These are phyloP conservation scores for Eclectus roratus DNA, from an alignment of 2,113 vertebrate species.

Conservation along the genomic window DNA sequence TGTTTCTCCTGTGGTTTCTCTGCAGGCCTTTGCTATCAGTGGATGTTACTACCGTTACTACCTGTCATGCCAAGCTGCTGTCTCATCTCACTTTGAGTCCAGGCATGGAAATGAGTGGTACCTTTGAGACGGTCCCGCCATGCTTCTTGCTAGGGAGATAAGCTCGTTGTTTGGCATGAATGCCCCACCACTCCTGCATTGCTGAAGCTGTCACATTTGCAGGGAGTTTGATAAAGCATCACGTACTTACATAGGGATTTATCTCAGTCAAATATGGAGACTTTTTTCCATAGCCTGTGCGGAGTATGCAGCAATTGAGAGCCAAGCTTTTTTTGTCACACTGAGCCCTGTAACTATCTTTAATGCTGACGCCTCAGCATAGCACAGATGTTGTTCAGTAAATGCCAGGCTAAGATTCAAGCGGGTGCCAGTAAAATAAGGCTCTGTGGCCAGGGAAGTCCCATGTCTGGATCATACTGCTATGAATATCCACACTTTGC, in stretches of 20 bases:
- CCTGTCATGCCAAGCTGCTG: neutral
- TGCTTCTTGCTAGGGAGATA: neutral
- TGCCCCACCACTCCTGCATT: neutral
- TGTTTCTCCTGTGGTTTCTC: neutral
- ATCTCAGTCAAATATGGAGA: slow-evolving; percentile 13
- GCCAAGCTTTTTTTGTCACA: neutral
- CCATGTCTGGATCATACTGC: neutral
- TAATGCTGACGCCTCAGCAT: neutral
- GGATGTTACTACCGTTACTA: neutral
- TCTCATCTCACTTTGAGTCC: neutral
- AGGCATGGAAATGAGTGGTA: fast-evolving
- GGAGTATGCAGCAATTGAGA: neutral
- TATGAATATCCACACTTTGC: neutral
- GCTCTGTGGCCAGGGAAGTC: neutral
- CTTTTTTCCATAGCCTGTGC: neutral
- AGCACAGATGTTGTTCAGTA: slow-evolving; percentile 13
- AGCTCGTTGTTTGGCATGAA: neutral
- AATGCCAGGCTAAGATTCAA: neutral
- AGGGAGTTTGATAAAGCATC: slow-evolving; percentile 1
- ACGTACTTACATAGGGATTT: neutral
- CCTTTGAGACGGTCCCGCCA: neutral
- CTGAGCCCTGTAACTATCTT: neutral
- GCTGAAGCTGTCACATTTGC: neutral
- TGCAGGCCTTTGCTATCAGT: neutral
- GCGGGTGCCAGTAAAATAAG: neutral